Percentiles rank a stretch among this genome's conserved stretches.
phyloP scores from a whole-genome alignment of 1,140 invertebrate genomes.

The Magallana gigas region DNA sequence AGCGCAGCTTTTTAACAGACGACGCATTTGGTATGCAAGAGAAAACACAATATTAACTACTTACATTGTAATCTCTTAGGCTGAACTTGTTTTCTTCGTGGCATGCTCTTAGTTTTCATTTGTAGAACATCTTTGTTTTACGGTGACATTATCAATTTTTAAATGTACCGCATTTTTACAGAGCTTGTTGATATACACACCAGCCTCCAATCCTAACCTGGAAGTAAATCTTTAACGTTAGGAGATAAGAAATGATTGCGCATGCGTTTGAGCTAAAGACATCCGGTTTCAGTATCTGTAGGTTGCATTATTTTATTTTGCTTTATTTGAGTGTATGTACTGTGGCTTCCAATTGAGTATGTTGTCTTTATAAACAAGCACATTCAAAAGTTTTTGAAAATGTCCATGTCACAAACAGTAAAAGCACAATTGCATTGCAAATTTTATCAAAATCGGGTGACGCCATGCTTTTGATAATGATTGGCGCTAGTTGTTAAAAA shows the following conservation, averaged over 20 bases:
- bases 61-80: slow-evolving; percentile 85
- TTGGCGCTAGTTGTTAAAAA: neutral
- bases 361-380: neutral
- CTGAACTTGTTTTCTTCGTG: slow-evolving; percentile 84
- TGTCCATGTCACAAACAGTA: neutral
- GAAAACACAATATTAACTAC: slow-evolving; percentile 65
- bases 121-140: slow-evolving; percentile 57
- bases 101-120: slow-evolving; percentile 79
- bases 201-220: slow-evolving; percentile 67
- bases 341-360: neutral
- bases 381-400: neutral
- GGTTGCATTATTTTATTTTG: slow-evolving; percentile 23
- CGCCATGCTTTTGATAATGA: neutral
- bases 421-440: neutral
- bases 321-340: neutral
- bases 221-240: slow-evolving; percentile 56
- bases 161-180: slow-evolving; percentile 61
- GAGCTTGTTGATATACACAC: slow-evolving; percentile 50
- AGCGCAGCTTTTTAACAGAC: slow-evolving; percentile 53
- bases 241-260: slow-evolving; percentile 30
- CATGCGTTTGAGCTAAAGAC: slow-evolving; percentile 5
- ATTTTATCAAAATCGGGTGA: slow-evolving; percentile 1
- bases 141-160: slow-evolving; percentile 60
- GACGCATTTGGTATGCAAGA: slow-evolving; percentile 45
- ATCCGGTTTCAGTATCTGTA: slow-evolving; percentile 26